These are phyloP conservation scores for Anseranas semipalmata DNA, from an alignment of 2,113 vertebrate genomes.

Conservation along the genomic window DNA sequence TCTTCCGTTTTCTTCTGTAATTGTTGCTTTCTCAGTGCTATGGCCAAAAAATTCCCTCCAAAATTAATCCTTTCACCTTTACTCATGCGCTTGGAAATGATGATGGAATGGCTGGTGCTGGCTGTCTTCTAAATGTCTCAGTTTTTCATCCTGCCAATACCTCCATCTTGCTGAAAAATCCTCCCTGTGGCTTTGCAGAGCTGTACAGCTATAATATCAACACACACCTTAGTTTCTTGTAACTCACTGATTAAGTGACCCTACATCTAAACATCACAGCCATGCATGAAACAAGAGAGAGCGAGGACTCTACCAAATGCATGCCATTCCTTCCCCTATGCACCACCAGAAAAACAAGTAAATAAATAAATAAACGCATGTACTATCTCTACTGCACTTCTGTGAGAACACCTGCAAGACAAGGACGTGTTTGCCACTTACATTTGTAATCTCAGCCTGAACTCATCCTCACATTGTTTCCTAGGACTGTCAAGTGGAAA, in stretches of 20 bases:
- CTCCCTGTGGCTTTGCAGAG: background rate
- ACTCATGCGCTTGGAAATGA: background rate
- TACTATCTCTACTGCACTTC: background rate
- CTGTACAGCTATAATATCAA: background rate
- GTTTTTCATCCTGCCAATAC: background rate
- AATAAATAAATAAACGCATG: background rate
- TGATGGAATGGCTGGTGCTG: background rate
- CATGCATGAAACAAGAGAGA: background rate
- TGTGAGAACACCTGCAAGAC: background rate
- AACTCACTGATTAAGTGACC: background rate
- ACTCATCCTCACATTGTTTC: background rate
- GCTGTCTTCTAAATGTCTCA: background rate
- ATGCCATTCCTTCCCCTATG: background rate
- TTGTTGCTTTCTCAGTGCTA: background rate
- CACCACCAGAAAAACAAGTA: background rate
- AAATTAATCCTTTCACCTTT: background rate
- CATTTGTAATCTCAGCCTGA: background rate
- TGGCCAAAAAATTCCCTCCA: background rate
- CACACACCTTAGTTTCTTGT: background rate
- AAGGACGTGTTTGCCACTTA: background rate
- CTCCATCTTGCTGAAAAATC: background rate
- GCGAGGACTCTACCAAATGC: background rate
- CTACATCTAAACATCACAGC: background rate
- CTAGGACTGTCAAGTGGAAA: background rate
- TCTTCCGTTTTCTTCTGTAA: background rate